Conservation (phyloP, 1,140 invertebrate species). For the Drosophila triauraria region DNA sequence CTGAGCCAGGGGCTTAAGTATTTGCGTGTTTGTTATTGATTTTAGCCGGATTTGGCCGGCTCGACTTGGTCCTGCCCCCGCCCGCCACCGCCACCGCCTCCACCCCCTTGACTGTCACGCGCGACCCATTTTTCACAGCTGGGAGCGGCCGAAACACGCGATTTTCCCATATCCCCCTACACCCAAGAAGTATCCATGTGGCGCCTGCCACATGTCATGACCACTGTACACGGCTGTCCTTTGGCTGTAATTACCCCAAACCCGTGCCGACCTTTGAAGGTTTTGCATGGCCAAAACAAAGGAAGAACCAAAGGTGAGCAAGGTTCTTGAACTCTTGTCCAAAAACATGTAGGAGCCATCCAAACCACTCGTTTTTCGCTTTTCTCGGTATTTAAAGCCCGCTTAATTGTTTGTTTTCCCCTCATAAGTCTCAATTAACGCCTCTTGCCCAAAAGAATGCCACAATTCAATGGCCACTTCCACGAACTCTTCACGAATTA, state of each 20-base stretch:
- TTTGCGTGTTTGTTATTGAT: slow-evolving; percentile 74
- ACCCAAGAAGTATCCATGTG: slow-evolving; percentile 10
- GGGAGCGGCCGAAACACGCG: slow-evolving; percentile 64
- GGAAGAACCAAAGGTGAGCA: slow-evolving; percentile 11
- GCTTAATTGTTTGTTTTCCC: slow-evolving; percentile 62
- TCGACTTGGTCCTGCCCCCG: slow-evolving; percentile 31
- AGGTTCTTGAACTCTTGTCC: slow-evolving; percentile 56
- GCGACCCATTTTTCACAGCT: slow-evolving; percentile 69
- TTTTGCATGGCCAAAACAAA: slow-evolving; percentile 29
- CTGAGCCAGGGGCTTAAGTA: slow-evolving; percentile 64
- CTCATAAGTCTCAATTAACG: slow-evolving; percentile 55
- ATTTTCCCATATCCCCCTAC: slow-evolving; percentile 43
- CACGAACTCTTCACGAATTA: slow-evolving; percentile 36
- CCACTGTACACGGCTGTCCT: slow-evolving; percentile 31
- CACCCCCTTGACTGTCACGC: slow-evolving; percentile 50
- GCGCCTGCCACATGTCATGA: slow-evolving; percentile 52
- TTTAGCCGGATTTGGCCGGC: slow-evolving; percentile 72
- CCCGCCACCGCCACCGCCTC: not conserved
- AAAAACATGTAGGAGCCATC: not conserved
- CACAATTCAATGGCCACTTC: slow-evolving; percentile 26
- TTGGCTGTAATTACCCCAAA: slow-evolving; percentile 42
- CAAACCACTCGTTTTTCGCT: slow-evolving; percentile 13
- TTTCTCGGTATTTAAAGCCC: slow-evolving; percentile 56
- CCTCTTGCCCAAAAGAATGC: slow-evolving; percentile 28
- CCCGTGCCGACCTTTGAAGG: slow-evolving; percentile 14